A percentile compares a stretch with the other conserved stretches of the same genome.
phyloP scores from a whole-genome alignment of 1,140 invertebrate genomes.

The Diorhabda carinulata region DNA sequence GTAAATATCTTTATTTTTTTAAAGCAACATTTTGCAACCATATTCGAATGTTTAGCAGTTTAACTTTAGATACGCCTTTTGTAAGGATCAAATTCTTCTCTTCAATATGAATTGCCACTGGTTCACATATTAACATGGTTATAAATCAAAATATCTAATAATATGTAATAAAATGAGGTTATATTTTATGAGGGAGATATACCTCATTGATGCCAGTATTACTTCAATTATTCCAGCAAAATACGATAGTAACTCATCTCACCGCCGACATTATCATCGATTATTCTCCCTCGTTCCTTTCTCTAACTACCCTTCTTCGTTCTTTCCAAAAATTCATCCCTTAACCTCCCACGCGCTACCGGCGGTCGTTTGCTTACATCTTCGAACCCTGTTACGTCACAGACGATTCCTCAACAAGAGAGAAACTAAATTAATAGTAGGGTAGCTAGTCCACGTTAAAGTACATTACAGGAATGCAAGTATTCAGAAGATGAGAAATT shows the following conservation, averaged over 20 bases:
- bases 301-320: neutral
- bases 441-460: neutral
- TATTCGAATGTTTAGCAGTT: too few relatives aligned
- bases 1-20: too few relatives aligned
- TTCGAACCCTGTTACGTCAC: neutral
- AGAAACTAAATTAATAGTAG: neutral
- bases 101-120: too few relatives aligned
- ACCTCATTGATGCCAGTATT: neutral
- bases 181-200: neutral
- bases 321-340: neutral
- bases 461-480: too few relatives aligned
- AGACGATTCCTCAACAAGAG: neutral
- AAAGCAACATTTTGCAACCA: too few relatives aligned
- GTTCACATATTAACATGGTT: neutral
- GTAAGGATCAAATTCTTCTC: too few relatives aligned
- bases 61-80: too few relatives aligned
- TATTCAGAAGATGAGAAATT: too few relatives aligned
- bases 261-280: conserved; percentile 1
- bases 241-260: conserved; percentile 2
- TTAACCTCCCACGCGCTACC: neutral
- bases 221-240: conserved; percentile 2
- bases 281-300: conserved; percentile 2
- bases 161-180: neutral
- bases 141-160: neutral
- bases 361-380: neutral